Evolutionary conservation across 2,113 vertebrate species (phyloP).

Genomic region (Ovis canadensis): DNA sequence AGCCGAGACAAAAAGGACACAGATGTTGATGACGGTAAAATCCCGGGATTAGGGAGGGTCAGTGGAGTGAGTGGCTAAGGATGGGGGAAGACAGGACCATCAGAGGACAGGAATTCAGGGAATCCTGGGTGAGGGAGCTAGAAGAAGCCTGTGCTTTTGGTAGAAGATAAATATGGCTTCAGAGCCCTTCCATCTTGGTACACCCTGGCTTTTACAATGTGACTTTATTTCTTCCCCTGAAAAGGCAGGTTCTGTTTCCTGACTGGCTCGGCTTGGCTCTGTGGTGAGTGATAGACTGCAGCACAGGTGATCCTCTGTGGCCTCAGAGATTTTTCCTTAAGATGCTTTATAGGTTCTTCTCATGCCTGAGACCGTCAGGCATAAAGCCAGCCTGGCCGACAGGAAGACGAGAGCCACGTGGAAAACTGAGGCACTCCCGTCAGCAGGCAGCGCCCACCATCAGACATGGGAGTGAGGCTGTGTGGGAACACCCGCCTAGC

Average conservation of each 20-base stretch:
- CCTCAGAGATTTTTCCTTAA: background rate
- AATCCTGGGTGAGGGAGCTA: background rate
- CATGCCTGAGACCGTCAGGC: background rate
- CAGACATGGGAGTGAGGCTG: background rate
- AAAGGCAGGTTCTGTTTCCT: background rate
- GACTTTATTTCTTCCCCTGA: background rate
- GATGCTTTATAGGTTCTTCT: background rate
- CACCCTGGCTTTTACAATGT: background rate
- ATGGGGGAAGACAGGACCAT: background rate
- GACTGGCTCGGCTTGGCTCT: background rate
- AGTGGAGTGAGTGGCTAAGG: accelerated
- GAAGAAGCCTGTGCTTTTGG: background rate
- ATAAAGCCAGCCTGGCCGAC: accelerated
- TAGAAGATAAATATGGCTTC: background rate
- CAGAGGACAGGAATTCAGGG: background rate
- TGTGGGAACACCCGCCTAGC: no score
- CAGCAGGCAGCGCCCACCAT: accelerated
- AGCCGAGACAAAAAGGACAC: background rate
- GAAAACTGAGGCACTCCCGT: background rate
- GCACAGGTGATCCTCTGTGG: background rate
- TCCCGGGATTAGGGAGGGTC: background rate
- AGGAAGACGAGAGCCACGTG: background rate
- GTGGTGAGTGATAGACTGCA: background rate
- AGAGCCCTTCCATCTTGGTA: background rate
- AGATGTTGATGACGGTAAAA: background rate